Base-by-base conservation (phyloP, 2,888 invertebrate genomes). In the Idaea dimidiata region DNA sequence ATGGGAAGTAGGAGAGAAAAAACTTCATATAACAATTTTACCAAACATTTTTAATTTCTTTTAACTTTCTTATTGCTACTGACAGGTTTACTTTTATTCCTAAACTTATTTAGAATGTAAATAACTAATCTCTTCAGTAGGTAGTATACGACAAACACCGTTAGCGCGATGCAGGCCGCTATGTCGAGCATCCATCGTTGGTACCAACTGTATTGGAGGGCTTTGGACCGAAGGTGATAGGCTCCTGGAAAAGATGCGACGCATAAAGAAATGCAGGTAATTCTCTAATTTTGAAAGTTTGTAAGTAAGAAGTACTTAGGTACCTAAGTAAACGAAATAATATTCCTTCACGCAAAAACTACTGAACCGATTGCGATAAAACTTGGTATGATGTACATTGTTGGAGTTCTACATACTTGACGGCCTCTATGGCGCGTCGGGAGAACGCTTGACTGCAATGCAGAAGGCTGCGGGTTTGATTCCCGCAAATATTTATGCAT, bases 161-260 rank as follows among this genome's bases (percentile, higher is more conserved):
- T 58, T 0, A 66, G n/a, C 0, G 76, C 0, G 0, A 80, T 16
- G 0, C 75, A 57, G 0, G 72, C 75, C 0, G 79, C 14, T 54
- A 81, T 79, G 56, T 85, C 85, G 57, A 85, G 59, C 74, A 84
- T 76, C 77, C 81, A 80, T 0, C 78, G 69, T 54, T 82, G 74
- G 61, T 83, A 82, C 82, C 83, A 84, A 3, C 71, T 16, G 73
- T 85, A 84, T 0, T 76, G 72, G 10, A 65, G 67, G 0, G 77
- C 70, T 17, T 77, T 77, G 0, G 84, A 82, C 1, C 84, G 80
- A 0, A 84, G 78, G 63, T 85, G 85, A 64, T 74, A 67, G 0
- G 83, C 83, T 0, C 84, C 83, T 84, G 77, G 1, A 71, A 73
- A 61, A 56, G 0, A 3, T 10, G 16, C 16, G 58, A 0, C 32